Evolutionary conservation across 2,797 vertebrate species (phyloP).

Genomic region (Lagocephalus sceleratus): DNA sequence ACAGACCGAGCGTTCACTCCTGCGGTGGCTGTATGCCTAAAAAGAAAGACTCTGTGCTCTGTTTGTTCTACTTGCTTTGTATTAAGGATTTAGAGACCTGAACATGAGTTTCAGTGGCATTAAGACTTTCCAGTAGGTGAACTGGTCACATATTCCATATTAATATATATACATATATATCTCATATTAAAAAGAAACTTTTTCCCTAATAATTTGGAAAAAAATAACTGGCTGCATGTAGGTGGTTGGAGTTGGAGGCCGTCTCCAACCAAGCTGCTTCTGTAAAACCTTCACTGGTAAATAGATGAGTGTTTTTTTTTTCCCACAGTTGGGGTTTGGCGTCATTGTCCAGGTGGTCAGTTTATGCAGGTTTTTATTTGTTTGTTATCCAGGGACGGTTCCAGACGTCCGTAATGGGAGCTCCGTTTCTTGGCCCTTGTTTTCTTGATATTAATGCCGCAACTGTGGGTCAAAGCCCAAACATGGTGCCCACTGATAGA

Average conservation of each 20-base stretch:
- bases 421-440: slow-evolving; percentile 49
- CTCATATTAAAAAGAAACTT: too few species aligned
- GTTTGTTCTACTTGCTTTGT: too few species aligned
- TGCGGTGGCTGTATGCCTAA: slow-evolving; percentile 50
- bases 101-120: too few species aligned
- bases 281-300: background rate
- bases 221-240: too few species aligned
- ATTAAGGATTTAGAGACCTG: too few species aligned
- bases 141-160: too few species aligned
- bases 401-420: slow-evolving; percentile 41
- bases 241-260: too few species aligned
- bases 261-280: background rate
- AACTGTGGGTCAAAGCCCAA: slow-evolving; percentile 58
- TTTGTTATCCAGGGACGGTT: slow-evolving; percentile 21
- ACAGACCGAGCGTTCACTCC: slow-evolving; percentile 67
- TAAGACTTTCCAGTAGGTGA: too few species aligned
- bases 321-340: slow-evolving; percentile 1
- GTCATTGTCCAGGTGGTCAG: slow-evolving; percentile 44
- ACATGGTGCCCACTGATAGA: slow-evolving; percentile 72
- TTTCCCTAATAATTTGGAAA: too few species aligned
- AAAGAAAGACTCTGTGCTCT: too few species aligned
- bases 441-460: slow-evolving; percentile 48
- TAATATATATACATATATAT: too few species aligned
- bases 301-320: background rate
- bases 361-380: slow-evolving; percentile 27